A percentile compares a stretch with the other conserved stretches of the same genome.
These are phyloP conservation scores for Hecatera dysodea DNA, from an alignment of 2,888 invertebrate species.

Conservation along the genomic window DNA sequence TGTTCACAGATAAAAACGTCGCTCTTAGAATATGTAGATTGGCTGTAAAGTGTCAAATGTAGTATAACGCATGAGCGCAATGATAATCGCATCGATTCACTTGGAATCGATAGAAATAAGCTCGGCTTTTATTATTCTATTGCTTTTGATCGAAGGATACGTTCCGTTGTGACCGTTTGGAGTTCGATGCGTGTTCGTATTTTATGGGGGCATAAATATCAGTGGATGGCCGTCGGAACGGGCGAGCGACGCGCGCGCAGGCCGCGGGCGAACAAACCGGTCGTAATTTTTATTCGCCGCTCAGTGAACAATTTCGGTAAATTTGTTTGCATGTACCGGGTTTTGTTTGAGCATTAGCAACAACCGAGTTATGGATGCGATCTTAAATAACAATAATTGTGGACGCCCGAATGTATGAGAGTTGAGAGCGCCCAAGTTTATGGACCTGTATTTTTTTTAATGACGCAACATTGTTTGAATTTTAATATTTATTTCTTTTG, in stretches of 20 bases:
- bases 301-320: constrained; percentile 86
- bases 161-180: constrained; percentile 72
- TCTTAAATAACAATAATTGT: constrained; percentile 84
- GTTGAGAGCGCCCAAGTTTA: constrained; percentile 61
- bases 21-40: constrained; percentile 46
- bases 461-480: constrained; percentile 66
- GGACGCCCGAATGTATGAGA: constrained; percentile 68
- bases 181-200: constrained; percentile 80
- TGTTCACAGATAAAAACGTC: constrained; percentile 61
- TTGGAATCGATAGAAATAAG: constrained; percentile 63
- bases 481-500: constrained; percentile 65
- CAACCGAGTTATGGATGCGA: constrained; percentile 80
- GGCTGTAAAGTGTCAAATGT: constrained; percentile 60
- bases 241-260: constrained; percentile 67
- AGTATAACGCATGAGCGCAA: constrained; percentile 56
- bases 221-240: constrained; percentile 72
- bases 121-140: constrained; percentile 78
- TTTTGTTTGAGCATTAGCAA: constrained; percentile 86
- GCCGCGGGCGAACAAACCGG: constrained; percentile 79
- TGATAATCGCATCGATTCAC: constrained; percentile 64
- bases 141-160: constrained; percentile 83
- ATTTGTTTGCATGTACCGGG: constrained; percentile 87
- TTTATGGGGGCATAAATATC: constrained; percentile 88
- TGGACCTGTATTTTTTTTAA: constrained; percentile 65
- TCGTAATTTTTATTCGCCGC: constrained; percentile 85